phyloP scores from a whole-genome alignment of 53 echinoderm and acorn worm species.

The Luidia sarsii region DNA sequence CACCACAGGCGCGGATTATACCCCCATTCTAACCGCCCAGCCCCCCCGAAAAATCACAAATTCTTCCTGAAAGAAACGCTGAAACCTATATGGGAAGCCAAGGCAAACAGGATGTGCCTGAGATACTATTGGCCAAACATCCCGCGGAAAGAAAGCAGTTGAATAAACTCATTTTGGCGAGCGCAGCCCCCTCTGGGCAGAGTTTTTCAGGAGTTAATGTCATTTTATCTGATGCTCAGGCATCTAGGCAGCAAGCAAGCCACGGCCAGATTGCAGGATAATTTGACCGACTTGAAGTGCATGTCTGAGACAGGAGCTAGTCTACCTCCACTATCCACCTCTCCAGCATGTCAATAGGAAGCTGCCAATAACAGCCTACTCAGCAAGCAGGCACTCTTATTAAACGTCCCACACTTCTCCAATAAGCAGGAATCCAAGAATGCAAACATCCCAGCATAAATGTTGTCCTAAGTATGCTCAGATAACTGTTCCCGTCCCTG shows the following conservation, averaged over 20 bases:
- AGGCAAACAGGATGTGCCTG: constrained; percentile 58
- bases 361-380: constrained; percentile 45
- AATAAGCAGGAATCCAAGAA: constrained; percentile 17
- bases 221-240: constrained; percentile 51
- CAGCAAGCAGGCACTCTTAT: constrained; percentile 10
- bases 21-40: constrained; percentile 17
- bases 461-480: no score
- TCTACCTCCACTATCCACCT: constrained; percentile 27
- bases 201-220: constrained; percentile 59
- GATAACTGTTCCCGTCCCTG: no score
- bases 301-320: constrained; percentile 15
- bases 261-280: constrained; percentile 34
- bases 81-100: constrained; percentile 50
- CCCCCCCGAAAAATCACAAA: constrained; percentile 40
- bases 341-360: constrained; percentile 56
- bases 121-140: constrained; percentile 54
- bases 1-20: constrained; percentile 51
- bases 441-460: neutral
- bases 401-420: constrained; percentile 37
- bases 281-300: constrained; percentile 41
- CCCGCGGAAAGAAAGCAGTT: constrained; percentile 54
- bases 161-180: constrained; percentile 57
- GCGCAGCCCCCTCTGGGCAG: constrained; percentile 51
- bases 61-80: constrained; percentile 31
- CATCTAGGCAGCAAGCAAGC: constrained; percentile 5